A percentile compares a stretch with the other conserved stretches of the same genome.
Conservation (phyloP, 2,888 invertebrate species). For the Morinoia aosen region DNA sequence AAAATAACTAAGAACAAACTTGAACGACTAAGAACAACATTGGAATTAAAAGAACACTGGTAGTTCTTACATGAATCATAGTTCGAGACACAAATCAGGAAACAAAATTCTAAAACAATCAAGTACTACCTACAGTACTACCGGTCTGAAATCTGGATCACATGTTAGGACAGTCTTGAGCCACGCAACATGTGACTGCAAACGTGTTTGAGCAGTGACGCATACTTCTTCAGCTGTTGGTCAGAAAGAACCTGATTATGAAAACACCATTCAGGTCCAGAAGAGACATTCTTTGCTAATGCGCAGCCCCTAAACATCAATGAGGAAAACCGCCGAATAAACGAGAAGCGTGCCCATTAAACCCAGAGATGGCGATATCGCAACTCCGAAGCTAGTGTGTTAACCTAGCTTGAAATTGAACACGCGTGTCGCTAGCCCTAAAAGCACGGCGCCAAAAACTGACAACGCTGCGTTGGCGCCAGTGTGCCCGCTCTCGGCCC, state of each 20-base stretch:
- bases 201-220: neutral
- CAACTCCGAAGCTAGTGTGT: neutral
- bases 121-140: neutral
- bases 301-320: neutral
- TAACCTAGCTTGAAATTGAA: neutral
- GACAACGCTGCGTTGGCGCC: neutral
- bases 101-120: neutral
- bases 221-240: neutral
- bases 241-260: neutral
- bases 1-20: neutral
- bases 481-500: neutral
- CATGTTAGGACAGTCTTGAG: neutral
- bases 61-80: neutral
- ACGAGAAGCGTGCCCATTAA: neutral
- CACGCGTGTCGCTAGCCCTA: neutral
- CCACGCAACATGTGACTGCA: neutral
- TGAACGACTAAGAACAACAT: neutral
- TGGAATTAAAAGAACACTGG: neutral
- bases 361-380: neutral
- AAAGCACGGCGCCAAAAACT: slow-evolving; percentile 9
- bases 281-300: neutral
- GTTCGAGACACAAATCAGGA: neutral
- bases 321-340: neutral
- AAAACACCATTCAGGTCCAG: neutral
- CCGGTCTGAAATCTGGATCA: neutral